Evolutionary conservation across 2,113 vertebrate genomes (phyloP).

Genomic region (cattle (Bos taurus)): ARS-UCD2.0 NC_037356.1:32075501-32076000

Average conservation of each 20-base stretch:
- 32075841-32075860: neutral
- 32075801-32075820: neutral
- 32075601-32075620: conserved; percentile 35
- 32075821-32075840: conserved; percentile 16
- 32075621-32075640: conserved; percentile 58
- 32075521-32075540: neutral
- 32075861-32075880: neutral
- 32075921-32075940: neutral
- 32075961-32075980: neutral
- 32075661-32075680: conserved; percentile 26
- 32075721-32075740: neutral
- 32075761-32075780: conserved; percentile 25
- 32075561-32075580: neutral
- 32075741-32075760: neutral
- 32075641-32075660: conserved; percentile 46
- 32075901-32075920: neutral
- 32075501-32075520: neutral
- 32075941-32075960: neutral
- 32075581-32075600: conserved; percentile 18
- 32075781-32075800: neutral
- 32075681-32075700: conserved; percentile 61
- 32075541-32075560: neutral
- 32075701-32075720: neutral
- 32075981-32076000: neutral
- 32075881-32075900: neutral